Base-by-base conservation (phyloP, 2,113 vertebrate species). In the Dicerorhinus sumatrensis region DNA sequence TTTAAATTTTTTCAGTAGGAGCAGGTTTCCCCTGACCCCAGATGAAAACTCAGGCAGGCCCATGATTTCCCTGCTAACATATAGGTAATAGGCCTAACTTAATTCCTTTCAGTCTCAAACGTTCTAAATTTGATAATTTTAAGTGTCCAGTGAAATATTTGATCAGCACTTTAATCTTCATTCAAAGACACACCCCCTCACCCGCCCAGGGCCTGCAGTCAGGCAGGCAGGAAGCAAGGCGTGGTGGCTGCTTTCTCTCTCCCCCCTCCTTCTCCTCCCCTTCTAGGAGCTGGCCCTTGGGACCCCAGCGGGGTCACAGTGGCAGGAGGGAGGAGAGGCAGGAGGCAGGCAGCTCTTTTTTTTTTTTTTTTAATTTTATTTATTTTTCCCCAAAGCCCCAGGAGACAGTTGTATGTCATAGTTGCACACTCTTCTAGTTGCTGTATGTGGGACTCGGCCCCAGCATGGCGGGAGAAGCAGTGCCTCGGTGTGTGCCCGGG, bases 211-310 rank as follows among this genome's bases (percentile, higher is more conserved):
- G 51, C 54, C 42, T 70, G 17, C 0, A 1, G 70, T 63, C 42
- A 10, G 36, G 11, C 67, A 92, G 9, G 31, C 51, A 11, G 2
- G 33, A 18, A 6, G 17, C 11, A 16, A 16, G 36, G 8, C 13
- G 8, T 11, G 33, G 14, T 11, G 17, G 16, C 13, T 3, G 0
- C n/a, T 42, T 75, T 42, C 16, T 62, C 31, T 33, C 7, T 51
- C 60, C 3, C 21, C n/a, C 8, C 21, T 6, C 4, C 1, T 7
- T 18, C 6, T 51, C 48, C 31, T 23, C 6, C 0, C 4, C 1
- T 2, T 5, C 17, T 20, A 23, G 46, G 33, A 56, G 29, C 18
- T 39, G 27, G 20, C 14, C 2, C 36, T 8, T 18, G 16, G 36
- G 42, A 63, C 7, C 67, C 48, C 51, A 56, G 31, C 20, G 67